Evolutionary conservation across 2,113 vertebrate species (phyloP).

Genomic region (Amphilophus citrinellus): DNA sequence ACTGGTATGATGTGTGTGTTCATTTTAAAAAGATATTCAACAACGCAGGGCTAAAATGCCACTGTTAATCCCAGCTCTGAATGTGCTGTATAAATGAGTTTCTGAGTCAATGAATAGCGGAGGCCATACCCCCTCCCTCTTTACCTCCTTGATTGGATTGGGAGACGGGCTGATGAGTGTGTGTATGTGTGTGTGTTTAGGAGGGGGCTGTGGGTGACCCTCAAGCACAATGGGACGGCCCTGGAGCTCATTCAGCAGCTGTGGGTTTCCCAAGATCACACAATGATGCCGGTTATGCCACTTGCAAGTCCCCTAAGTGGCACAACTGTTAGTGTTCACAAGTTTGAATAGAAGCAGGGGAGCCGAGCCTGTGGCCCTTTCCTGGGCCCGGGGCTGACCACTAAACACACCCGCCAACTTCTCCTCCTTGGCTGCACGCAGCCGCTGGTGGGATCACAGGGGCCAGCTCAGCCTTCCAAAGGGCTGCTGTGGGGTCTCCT

Average conservation of each 20-base stretch:
- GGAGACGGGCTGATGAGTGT: conserved; percentile 61
- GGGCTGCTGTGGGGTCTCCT: conserved; percentile 61
- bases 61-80: conserved; percentile 29
- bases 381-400: conserved; percentile 71
- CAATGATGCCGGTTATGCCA: conserved; percentile 84
- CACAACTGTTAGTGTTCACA: conserved; percentile 81
- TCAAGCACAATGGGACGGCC: conserved; percentile 77
- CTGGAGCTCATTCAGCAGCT: conserved; percentile 86
- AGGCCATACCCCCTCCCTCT: conserved; percentile 49
- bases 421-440: conserved; percentile 64
- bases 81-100: conserved; percentile 58
- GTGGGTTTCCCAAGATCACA: conserved; percentile 86
- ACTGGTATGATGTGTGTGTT: neutral
- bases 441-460: conserved; percentile 75
- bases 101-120: conserved; percentile 61
- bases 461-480: conserved; percentile 56
- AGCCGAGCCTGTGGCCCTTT: conserved; percentile 61
- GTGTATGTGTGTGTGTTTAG: conserved; percentile 64
- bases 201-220: conserved; percentile 78
- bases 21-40: conserved; percentile 7
- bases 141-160: conserved; percentile 71
- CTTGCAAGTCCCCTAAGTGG: conserved; percentile 79
- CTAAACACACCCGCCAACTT: conserved; percentile 77
- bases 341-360: conserved; percentile 80
- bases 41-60: conserved; percentile 16